phyloP scores from a whole-genome alignment of 2,888 invertebrate species.

The Agriopis aurantiaria region DNA sequence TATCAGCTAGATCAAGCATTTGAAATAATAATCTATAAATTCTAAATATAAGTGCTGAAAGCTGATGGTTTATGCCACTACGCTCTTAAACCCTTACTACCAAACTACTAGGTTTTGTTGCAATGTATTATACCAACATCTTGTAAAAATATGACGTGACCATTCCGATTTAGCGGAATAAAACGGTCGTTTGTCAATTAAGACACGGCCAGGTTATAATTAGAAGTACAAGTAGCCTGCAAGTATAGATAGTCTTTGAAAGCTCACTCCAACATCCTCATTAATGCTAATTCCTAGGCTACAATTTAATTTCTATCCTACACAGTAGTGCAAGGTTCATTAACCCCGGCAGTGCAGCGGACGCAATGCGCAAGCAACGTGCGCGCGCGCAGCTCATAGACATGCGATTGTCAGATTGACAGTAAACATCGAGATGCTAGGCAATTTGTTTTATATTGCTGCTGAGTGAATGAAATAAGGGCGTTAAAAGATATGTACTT shows the following conservation, averaged over 20 bases:
- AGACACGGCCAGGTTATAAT: too few species aligned
- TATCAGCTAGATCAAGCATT: slow-evolving; percentile 1
- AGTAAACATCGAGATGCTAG: slow-evolving; percentile 57
- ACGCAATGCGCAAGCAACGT: slow-evolving; percentile 60
- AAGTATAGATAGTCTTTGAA: slow-evolving; percentile 11
- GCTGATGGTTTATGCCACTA: background rate
- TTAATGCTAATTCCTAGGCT: slow-evolving; percentile 32
- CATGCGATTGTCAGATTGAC: slow-evolving; percentile 72
- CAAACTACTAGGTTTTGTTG: too few species aligned
- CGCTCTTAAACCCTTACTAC: background rate
- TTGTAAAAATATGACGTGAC: too few species aligned
- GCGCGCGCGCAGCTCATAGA: slow-evolving; percentile 66
- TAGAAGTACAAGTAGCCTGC: background rate
- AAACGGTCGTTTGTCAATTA: too few species aligned
- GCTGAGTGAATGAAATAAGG: slow-evolving; percentile 32
- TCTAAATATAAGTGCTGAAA: background rate
- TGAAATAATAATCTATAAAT: background rate
- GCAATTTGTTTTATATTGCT: slow-evolving; percentile 51
- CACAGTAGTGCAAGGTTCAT: slow-evolving; percentile 57
- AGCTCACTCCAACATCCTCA: slow-evolving; percentile 26
- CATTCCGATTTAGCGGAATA: too few species aligned
- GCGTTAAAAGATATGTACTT: background rate
- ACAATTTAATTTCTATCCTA: slow-evolving; percentile 37
- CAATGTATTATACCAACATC: too few species aligned
- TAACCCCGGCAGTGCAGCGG: slow-evolving; percentile 73